A percentile compares a stretch with the other conserved stretches of the same genome.
Evolutionary conservation across 2,113 vertebrate genomes (phyloP).

Genomic region (Paratilapia polleni): DNA sequence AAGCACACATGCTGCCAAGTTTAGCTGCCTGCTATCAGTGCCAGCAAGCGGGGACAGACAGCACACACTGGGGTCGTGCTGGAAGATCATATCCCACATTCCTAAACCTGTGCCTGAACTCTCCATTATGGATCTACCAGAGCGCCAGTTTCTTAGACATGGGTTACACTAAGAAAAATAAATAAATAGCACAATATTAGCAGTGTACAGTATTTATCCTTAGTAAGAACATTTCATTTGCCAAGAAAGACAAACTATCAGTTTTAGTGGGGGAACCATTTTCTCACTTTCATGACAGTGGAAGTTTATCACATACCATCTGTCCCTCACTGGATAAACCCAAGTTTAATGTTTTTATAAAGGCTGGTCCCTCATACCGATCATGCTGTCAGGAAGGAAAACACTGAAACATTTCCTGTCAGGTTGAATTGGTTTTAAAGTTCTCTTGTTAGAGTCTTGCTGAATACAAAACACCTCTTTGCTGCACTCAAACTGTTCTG

Average conservation of each 20-base stretch:
- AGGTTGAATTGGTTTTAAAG: constrained; percentile 7
- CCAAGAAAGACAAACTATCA: not conserved
- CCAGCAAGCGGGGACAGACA: constrained; percentile 48
- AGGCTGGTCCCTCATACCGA: not conserved
- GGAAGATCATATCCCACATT: constrained; percentile 62
- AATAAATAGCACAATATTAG: not conserved
- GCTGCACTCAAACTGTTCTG: constrained; percentile 16
- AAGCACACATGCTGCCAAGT: constrained; percentile 68
- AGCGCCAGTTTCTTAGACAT: not conserved
- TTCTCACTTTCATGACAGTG: not conserved
- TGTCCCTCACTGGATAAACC: not conserved
- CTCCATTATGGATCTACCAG: constrained; percentile 4
- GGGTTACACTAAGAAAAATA: not conserved
- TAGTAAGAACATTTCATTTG: not conserved
- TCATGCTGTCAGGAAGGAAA: not conserved
- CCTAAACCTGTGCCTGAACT: constrained; percentile 36
- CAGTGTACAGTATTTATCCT: not conserved
- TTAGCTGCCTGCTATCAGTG: constrained; percentile 79
- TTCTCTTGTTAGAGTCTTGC: not conserved
- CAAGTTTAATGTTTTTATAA: not conserved
- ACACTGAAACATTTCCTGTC: not conserved
- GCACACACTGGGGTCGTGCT: constrained; percentile 19
- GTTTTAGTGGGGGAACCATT: not conserved
- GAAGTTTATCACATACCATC: not conserved
- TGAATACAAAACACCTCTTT: constrained; percentile 2